Evolutionary conservation across 1,140 invertebrate species (phyloP).

Genomic region (Panonychus citri): DNA sequence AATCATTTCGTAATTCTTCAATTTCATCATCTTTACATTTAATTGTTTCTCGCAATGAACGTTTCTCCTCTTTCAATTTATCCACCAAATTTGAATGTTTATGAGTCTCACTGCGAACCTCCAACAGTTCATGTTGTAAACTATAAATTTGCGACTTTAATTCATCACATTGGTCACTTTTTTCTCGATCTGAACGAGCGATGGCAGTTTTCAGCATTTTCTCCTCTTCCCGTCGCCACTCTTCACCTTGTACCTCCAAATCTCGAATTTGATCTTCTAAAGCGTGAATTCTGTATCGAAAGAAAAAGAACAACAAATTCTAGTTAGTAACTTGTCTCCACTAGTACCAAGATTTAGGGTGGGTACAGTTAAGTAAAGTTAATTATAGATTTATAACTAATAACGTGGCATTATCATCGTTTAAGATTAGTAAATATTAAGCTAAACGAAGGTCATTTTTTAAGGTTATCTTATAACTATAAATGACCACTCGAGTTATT

Average conservation of each 20-base stretch:
- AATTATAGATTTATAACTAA: background rate
- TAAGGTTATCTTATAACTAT: too few relatives aligned
- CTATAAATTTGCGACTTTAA: constrained; percentile 48
- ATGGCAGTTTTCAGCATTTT: constrained; percentile 54
- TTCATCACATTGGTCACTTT: constrained; percentile 60
- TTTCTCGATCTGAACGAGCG: constrained; percentile 53
- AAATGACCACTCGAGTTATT: too few relatives aligned
- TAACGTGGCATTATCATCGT: too few relatives aligned
- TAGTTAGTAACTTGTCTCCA: background rate
- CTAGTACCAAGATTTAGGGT: background rate
- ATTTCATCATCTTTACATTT: constrained; percentile 31
- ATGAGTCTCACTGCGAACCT: constrained; percentile 45
- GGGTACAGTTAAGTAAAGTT: background rate
- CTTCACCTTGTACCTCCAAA: constrained; percentile 58
- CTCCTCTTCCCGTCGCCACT: constrained; percentile 59
- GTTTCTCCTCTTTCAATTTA: constrained; percentile 29
- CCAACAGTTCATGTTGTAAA: constrained; percentile 48
- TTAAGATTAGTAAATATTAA: too few relatives aligned
- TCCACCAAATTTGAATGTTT: constrained; percentile 32
- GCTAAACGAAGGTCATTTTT: too few relatives aligned
- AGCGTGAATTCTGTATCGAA: constrained; percentile 43
- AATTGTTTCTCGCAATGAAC: constrained; percentile 27
- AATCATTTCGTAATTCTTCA: constrained; percentile 30
- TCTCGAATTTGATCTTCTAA: constrained; percentile 75
- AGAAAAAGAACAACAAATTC: constrained; percentile 5